Evolutionary conservation across 2,797 vertebrate species (phyloP).

Genomic region (Urophycis tenuis): DNA sequence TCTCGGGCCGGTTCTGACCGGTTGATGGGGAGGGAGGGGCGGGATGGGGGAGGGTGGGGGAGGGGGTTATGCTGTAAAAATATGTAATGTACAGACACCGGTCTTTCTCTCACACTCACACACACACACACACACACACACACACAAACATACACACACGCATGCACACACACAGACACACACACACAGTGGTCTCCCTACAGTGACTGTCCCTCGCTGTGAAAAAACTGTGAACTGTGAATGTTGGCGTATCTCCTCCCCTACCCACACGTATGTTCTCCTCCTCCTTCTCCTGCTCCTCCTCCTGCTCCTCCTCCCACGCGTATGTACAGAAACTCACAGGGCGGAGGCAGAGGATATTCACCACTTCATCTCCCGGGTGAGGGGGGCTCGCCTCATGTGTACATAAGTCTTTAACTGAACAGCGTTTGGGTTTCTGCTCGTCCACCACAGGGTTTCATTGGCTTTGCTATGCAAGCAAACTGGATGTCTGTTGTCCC

Average conservation of each 20-base stretch:
- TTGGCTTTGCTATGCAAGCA: slow-evolving; percentile 99
- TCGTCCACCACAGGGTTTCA: slow-evolving; percentile 46
- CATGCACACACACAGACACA: too few relatives aligned
- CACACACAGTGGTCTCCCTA: neutral
- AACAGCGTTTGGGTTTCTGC: slow-evolving; percentile 71
- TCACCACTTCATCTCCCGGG: slow-evolving; percentile 50
- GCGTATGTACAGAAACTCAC: slow-evolving; percentile 58
- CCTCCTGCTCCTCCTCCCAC: slow-evolving; percentile 63
- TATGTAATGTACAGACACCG: slow-evolving; percentile 86
- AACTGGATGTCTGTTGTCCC: slow-evolving; percentile 73
- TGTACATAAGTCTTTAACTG: slow-evolving; percentile 87
- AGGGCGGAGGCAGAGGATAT: slow-evolving; percentile 52
- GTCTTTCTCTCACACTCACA: slow-evolving; percentile 1
- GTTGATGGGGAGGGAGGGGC: neutral
- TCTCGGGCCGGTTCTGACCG: neutral
- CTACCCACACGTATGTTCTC: slow-evolving; percentile 54
- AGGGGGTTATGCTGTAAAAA: slow-evolving; percentile 35
- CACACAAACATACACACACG: too few relatives aligned
- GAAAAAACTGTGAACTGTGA: slow-evolving; percentile 8
- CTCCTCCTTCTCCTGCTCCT: slow-evolving; percentile 67
- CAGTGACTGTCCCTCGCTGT: neutral
- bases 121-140: neutral
- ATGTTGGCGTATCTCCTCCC: neutral
- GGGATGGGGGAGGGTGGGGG: neutral
- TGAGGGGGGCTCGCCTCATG: slow-evolving; percentile 82